Evolutionary conservation across 1,140 invertebrate species (phyloP).

Genomic region (Cotesia chilonis): DNA sequence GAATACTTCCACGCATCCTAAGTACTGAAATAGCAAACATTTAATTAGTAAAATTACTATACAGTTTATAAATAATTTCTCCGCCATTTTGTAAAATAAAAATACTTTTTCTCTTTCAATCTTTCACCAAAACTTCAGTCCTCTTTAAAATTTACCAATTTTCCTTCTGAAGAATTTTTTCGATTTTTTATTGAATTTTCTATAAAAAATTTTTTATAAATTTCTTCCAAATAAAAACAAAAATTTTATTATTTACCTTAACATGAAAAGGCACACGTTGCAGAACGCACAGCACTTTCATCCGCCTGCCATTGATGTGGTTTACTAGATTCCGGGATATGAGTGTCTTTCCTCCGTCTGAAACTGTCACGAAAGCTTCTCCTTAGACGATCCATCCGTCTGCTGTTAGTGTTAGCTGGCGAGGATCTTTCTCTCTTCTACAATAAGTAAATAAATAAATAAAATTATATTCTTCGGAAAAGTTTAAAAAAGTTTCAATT

Average conservation of each 20-base stretch:
- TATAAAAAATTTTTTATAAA: background rate
- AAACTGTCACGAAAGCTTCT: slow-evolving; percentile 93
- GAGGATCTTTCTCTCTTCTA: slow-evolving; percentile 62
- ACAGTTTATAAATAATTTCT: too few relatives aligned
- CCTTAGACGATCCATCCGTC: slow-evolving; percentile 88
- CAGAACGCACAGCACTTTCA: slow-evolving; percentile 91
- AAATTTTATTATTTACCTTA: slow-evolving; percentile 71
- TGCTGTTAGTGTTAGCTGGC: slow-evolving; percentile 73
- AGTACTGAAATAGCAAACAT: slow-evolving; percentile 74
- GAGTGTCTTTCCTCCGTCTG: slow-evolving; percentile 80
- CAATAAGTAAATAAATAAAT: slow-evolving; percentile 35
- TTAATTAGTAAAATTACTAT: slow-evolving; percentile 22
- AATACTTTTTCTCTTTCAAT: too few relatives aligned
- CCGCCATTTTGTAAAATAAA: too few relatives aligned
- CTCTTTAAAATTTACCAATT: too few relatives aligned
- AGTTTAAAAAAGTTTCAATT: too few relatives aligned
- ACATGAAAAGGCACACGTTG: slow-evolving; percentile 98
- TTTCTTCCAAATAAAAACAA: background rate
- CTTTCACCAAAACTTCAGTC: too few relatives aligned
- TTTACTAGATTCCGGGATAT: slow-evolving; percentile 88
- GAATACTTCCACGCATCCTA: slow-evolving; percentile 98
- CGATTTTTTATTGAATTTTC: too few relatives aligned
- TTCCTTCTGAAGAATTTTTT: too few relatives aligned
- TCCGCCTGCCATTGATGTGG: slow-evolving; percentile 99
- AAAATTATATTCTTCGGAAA: background rate